Base-by-base conservation (phyloP, 1,140 invertebrate species). In the Caenorhabditis briggsae region DNA sequence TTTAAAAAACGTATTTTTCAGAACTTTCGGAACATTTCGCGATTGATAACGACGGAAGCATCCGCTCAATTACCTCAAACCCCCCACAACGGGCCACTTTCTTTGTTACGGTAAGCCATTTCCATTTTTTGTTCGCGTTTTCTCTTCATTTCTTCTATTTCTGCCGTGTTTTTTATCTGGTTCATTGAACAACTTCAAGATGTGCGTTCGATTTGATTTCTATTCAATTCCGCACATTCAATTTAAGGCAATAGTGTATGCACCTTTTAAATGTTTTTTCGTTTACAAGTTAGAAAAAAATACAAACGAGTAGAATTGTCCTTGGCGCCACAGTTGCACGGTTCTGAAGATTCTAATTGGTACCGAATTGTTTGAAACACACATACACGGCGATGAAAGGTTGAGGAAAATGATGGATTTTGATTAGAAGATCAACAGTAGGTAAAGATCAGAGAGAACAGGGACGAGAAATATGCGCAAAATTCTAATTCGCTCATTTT, bases 21-120 rank as follows among this genome's bases (percentile, higher is more conserved):
- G 85, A 86, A 55, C 85, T 82, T 16, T 59, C 78, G 41, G 85
- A 86, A 33, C 74, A 86, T 14, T 86, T 86, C 25, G 50, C 85
- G 11, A 82, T 86, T 43, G 85, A 86, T 23, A 43, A 64, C 20
- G 43, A 74, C 41, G 85, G 85, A 53, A 55, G 41, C 50, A 70
- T 86, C 41, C 70, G 85, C 2, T 53, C 55, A 33, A 82, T 58
- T 53, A 86, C 46, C 25, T 41, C 56, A 6, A 70, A 70, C 43
- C 85, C 74, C 14, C 85, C 85, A 50, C 85, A 56, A 56, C 55
- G 85, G 18, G 85, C 85, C 64, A 83, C 82, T 56, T 58, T 86
- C 59, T 56, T 86, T 70, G 85, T 86, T 8, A 64, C 46, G 41
- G 85, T 86, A 74, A 82, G 85, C 46, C 20, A 78, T 78, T 78